These are phyloP conservation scores for Eumeta japonica DNA, from an alignment of 1,140 invertebrate genomes.

Conservation along the genomic window DNA sequence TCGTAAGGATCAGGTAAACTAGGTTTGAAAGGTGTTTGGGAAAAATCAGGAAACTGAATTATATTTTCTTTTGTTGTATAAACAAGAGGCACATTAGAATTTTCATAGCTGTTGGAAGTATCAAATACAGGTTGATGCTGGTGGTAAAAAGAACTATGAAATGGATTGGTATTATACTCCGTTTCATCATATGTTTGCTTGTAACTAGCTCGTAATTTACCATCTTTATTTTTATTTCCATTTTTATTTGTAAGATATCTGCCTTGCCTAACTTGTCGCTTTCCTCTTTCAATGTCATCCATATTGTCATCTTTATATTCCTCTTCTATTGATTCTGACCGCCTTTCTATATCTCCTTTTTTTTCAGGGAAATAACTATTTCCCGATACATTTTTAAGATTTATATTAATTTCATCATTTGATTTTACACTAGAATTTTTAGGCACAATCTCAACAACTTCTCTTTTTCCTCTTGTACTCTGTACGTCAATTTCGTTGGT, in stretches of 20 bases:
- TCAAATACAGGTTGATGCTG: too few species aligned
- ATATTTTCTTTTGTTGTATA: too few species aligned
- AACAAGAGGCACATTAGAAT: too few species aligned
- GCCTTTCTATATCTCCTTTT: conserved; percentile 26
- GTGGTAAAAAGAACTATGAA: conserved; percentile 23
- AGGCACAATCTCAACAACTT: conserved; percentile 10
- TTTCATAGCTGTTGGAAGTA: too few species aligned
- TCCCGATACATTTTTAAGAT: conserved; percentile 20
- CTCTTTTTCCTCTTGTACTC: conserved; percentile 37
- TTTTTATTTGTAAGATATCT: conserved; percentile 43
- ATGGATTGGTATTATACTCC: conserved; percentile 23
- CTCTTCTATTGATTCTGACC: too few species aligned
- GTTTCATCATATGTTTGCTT: conserved; percentile 25
- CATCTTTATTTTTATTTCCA: conserved; percentile 14
- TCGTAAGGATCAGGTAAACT: conserved; percentile 31
- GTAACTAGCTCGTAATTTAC: conserved; percentile 28
- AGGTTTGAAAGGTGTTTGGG: conserved; percentile 33
- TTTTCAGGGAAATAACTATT: conserved; percentile 32
- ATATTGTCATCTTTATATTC: conserved; percentile 16
- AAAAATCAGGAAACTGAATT: too few species aligned
- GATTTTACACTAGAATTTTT: neutral
- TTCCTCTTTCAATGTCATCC: conserved; percentile 43
- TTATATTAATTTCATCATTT: conserved; percentile 11
- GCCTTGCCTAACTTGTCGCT: conserved; percentile 38
- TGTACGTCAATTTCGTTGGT: conserved; percentile 28